Percentiles rank a stretch among this genome's conserved stretches.
These are phyloP conservation scores for Acipenser ruthenus DNA, from an alignment of 2,797 vertebrate species.

Conservation along the genomic window DNA sequence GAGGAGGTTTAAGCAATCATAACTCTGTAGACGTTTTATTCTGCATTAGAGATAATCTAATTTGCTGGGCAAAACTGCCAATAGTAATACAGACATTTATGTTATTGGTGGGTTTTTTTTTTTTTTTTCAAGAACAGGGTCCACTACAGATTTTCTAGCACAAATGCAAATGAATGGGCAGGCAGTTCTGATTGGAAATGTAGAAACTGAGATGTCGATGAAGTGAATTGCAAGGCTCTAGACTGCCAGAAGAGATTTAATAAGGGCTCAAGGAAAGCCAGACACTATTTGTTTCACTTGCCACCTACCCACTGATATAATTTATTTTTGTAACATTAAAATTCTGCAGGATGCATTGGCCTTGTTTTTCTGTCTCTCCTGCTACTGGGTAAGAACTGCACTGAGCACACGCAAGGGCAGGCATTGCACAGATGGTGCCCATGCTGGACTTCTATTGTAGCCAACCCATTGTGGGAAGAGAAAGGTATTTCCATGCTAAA, in stretches of 20 bases:
- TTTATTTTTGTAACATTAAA: too few relatives aligned
- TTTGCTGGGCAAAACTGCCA: too few relatives aligned
- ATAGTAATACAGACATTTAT: too few relatives aligned
- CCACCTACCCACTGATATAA: too few relatives aligned
- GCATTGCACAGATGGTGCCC: constrained; percentile 45
- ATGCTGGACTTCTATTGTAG: constrained; percentile 37
- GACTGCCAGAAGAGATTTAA: constrained; percentile 16
- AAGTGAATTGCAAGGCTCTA: constrained; percentile 6
- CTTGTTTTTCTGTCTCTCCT: too few relatives aligned
- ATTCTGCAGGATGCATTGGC: too few relatives aligned
- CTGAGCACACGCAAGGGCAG: constrained; percentile 8
- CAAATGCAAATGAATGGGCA: neutral
- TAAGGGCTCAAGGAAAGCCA: neutral
- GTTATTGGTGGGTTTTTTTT: too few relatives aligned
- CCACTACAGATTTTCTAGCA: too few relatives aligned
- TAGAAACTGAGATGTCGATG: constrained; percentile 12
- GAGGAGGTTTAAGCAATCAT: too few relatives aligned
- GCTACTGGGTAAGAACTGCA: neutral
- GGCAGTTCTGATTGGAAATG: constrained; percentile 12
- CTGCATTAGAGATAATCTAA: too few relatives aligned
- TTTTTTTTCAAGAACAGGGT: too few relatives aligned
- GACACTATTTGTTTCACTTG: neutral
- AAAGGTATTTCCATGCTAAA: constrained; percentile 18
- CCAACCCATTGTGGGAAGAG: constrained; percentile 22
- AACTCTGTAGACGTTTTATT: too few relatives aligned